Percentiles rank a stretch among this genome's conserved stretches.
Conservation (phyloP, 2,113 vertebrate genomes). For the Strix uralensis region DNA sequence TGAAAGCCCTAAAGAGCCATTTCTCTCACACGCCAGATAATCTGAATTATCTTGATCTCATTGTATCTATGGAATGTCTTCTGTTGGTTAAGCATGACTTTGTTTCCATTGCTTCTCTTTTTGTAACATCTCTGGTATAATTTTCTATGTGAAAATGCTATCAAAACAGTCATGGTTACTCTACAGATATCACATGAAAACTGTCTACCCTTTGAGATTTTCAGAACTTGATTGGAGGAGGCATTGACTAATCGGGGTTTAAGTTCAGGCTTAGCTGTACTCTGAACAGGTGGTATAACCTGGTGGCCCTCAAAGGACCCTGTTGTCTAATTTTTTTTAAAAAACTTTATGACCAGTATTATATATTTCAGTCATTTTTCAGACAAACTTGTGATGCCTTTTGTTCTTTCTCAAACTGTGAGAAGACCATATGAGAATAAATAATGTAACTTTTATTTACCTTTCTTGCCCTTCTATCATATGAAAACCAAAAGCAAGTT, state of each 20-base stretch:
- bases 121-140: background rate
- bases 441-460: background rate
- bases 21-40: background rate
- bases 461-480: background rate
- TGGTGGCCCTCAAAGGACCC: background rate
- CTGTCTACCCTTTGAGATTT: background rate
- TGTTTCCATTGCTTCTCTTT: background rate
- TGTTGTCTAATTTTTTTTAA: background rate
- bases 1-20: background rate
- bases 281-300: background rate
- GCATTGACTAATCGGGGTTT: background rate
- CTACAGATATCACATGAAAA: background rate
- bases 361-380: background rate
- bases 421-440: background rate
- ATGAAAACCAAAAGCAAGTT: background rate
- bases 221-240: background rate
- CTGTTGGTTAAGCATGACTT: background rate
- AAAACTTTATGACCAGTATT: background rate
- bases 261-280: background rate
- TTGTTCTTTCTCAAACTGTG: background rate
- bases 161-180: background rate
- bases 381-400: background rate
- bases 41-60: background rate
- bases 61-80: background rate
- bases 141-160: background rate